Percentiles rank a stretch among this genome's conserved stretches.
Evolutionary conservation across 2,797 vertebrate species (phyloP).

Genomic region (Rhyacichthys aspro): DNA sequence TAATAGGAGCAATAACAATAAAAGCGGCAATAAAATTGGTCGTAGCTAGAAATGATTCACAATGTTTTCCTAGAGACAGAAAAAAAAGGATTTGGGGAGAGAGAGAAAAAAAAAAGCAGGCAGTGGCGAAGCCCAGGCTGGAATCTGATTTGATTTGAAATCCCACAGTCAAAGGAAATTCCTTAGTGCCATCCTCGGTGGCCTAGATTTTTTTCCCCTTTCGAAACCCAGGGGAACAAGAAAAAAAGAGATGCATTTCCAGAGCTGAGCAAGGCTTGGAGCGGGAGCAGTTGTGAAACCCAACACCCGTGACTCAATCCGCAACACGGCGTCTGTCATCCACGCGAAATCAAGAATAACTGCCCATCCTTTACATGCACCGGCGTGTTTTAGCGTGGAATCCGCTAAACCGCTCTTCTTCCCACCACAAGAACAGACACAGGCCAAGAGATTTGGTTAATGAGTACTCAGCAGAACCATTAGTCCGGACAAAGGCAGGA

Average conservation of each 20-base stretch:
- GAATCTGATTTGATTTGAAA: slow-evolving; percentile 17
- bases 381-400: slow-evolving; percentile 37
- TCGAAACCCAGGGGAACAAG: slow-evolving; percentile 18
- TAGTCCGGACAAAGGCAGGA: slow-evolving; percentile 61
- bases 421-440: too few relatives aligned
- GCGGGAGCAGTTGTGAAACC: slow-evolving; percentile 57
- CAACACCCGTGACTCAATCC: slow-evolving; percentile 62
- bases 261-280: slow-evolving; percentile 28
- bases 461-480: slow-evolving; percentile 55
- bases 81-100: not conserved
- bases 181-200: slow-evolving; percentile 51
- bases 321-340: slow-evolving; percentile 52
- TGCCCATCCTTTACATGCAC: slow-evolving; percentile 31
- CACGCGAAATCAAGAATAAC: slow-evolving; percentile 41
- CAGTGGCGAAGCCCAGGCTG: not conserved
- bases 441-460: slow-evolving; percentile 57
- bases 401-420: not conserved
- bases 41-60: not conserved
- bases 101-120: too few relatives aligned
- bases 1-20: not conserved
- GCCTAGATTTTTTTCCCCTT: slow-evolving; percentile 28
- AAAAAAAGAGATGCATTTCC: slow-evolving; percentile 34
- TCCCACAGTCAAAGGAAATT: slow-evolving; percentile 40
- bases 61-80: not conserved
- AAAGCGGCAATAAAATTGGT: not conserved